These are phyloP conservation scores for Tenebrosternarchus preto DNA, from an alignment of 2,113 vertebrate species.

Conservation along the genomic window DNA sequence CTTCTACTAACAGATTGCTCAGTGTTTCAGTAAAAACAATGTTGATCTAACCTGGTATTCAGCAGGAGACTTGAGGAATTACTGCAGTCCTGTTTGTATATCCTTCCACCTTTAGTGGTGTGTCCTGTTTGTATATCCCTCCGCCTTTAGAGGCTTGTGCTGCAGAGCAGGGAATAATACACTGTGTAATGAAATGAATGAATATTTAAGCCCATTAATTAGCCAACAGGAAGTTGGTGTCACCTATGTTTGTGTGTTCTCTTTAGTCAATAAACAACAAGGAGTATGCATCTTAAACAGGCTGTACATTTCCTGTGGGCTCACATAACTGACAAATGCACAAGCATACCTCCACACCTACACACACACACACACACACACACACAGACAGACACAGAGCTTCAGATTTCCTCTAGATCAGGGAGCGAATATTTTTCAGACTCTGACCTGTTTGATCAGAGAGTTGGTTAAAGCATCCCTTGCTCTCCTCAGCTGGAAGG, in stretches of 20 bases:
- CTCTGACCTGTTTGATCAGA: neutral
- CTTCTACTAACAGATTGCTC: constrained; percentile 41
- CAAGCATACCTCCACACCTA: neutral
- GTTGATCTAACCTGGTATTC: constrained; percentile 7
- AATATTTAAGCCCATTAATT: constrained; percentile 46
- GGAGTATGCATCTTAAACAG: constrained; percentile 47
- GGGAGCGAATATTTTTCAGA: neutral
- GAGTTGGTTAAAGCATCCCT: neutral
- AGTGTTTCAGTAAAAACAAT: constrained; percentile 37
- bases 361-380: neutral
- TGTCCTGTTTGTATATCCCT: neutral
- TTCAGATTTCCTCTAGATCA: constrained; percentile 18
- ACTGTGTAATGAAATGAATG: constrained; percentile 22
- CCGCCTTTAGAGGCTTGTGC: neutral
- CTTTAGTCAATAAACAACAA: constrained; percentile 46
- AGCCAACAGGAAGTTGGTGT: constrained; percentile 33
- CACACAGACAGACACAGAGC: neutral
- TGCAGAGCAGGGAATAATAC: neutral
- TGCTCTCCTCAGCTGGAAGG: constrained; percentile 8
- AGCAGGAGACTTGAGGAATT: neutral
- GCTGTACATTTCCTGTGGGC: constrained; percentile 39
- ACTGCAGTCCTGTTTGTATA: neutral
- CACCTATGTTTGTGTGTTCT: constrained; percentile 18
- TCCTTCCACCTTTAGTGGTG: neutral
- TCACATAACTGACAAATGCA: neutral